These are phyloP conservation scores for Drosophila eugracilis DNA, from an alignment of 1,140 invertebrate genomes.

Conservation along the genomic window DNA sequence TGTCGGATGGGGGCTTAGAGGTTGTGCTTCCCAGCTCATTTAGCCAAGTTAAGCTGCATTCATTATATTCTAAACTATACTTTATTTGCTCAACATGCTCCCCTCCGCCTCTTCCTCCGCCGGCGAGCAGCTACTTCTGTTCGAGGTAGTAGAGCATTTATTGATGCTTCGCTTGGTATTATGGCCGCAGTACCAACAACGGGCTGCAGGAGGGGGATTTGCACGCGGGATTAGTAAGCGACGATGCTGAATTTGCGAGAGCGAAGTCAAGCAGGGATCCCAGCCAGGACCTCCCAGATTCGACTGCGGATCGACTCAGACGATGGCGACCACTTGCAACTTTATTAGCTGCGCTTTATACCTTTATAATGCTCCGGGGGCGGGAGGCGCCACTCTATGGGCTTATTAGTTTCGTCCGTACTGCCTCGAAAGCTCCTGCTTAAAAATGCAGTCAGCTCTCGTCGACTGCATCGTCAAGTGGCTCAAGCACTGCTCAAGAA, in stretches of 20 bases:
- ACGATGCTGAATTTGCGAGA: conserved; percentile 30
- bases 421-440: conserved; percentile 42
- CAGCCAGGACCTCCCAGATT: background rate
- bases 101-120: conserved; percentile 1
- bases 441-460: conserved; percentile 68
- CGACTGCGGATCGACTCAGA: conserved; percentile 3
- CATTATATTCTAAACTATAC: conserved; percentile 79
- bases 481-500: conserved; percentile 36
- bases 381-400: conserved; percentile 52
- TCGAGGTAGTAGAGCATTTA: conserved; percentile 71
- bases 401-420: conserved; percentile 70
- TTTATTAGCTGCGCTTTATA: conserved; percentile 75
- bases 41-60: conserved; percentile 78
- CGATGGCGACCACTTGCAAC: conserved; percentile 67
- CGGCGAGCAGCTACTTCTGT: conserved; percentile 34
- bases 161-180: conserved; percentile 74
- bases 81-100: conserved; percentile 62
- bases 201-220: conserved; percentile 41
- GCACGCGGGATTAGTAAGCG: conserved; percentile 70
- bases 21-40: conserved; percentile 66
- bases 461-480: conserved; percentile 70
- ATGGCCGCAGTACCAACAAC: conserved; percentile 26
- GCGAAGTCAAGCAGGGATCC: conserved; percentile 12
- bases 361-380: conserved; percentile 58
- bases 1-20: conserved; percentile 26